Evolutionary conservation across 2,797 vertebrate species (phyloP).

Genomic region (Anguilla marmorata): DNA sequence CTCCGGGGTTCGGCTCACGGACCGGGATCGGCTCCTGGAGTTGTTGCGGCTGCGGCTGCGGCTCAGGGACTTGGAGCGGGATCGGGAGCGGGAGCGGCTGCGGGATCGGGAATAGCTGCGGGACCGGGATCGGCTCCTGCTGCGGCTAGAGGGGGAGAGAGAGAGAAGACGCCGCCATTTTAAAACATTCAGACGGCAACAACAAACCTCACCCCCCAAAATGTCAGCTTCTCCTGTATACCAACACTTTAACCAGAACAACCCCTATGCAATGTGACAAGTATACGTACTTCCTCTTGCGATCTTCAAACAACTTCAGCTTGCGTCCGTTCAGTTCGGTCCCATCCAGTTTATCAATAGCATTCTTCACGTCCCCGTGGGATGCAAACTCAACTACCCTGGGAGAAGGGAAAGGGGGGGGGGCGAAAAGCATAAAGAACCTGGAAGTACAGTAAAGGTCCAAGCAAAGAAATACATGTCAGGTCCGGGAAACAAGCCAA

Average conservation of each 20-base stretch:
- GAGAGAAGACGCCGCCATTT: background rate
- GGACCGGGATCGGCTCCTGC: slow-evolving; percentile 82
- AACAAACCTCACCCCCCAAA: background rate
- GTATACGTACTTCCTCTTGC: slow-evolving; percentile 76
- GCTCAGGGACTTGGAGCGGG: slow-evolving; percentile 73
- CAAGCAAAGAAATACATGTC: background rate
- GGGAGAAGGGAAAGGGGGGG: background rate
- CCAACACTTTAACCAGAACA: background rate
- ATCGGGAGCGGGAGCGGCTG: slow-evolving; percentile 75
- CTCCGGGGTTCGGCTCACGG: slow-evolving; percentile 82
- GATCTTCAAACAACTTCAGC: slow-evolving; percentile 87
- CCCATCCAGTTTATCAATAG: slow-evolving; percentile 86
- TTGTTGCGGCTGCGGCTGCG: slow-evolving; percentile 68
- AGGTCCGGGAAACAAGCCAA: background rate
- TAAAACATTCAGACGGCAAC: background rate
- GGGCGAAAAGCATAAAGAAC: too few species aligned
- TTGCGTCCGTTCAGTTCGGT: slow-evolving; percentile 89
- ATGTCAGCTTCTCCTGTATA: too few species aligned
- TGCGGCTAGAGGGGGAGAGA: slow-evolving; percentile 51
- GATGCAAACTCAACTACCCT: slow-evolving; percentile 93
- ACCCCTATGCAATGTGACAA: background rate
- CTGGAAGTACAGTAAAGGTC: background rate
- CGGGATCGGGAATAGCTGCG: slow-evolving; percentile 79
- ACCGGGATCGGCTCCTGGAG: slow-evolving; percentile 72
- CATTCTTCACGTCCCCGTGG: slow-evolving; percentile 91